These are phyloP conservation scores for Schizaphis graminum DNA, from an alignment of 2,888 invertebrate genomes.

Conservation along the genomic window DNA sequence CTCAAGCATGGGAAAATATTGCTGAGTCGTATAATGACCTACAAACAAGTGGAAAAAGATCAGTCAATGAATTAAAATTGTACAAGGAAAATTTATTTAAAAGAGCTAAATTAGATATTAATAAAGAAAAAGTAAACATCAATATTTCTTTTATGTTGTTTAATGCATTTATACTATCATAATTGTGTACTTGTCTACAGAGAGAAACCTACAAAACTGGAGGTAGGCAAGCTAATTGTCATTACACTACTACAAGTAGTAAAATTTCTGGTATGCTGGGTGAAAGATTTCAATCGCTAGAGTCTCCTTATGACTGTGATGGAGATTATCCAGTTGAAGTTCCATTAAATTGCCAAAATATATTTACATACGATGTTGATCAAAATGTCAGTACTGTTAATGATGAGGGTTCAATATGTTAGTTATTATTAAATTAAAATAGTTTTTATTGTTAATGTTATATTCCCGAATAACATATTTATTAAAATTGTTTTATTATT, in stretches of 20 bases:
- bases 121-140: too few relatives aligned
- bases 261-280: conserved; percentile 14
- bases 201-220: conserved; percentile 22
- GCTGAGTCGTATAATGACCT: too few relatives aligned
- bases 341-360: neutral
- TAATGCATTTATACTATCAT: too few relatives aligned
- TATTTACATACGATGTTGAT: conserved; percentile 21
- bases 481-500: neutral
- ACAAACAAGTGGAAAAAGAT: too few relatives aligned
- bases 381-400: conserved; percentile 16
- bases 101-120: too few relatives aligned
- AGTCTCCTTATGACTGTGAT: too few relatives aligned
- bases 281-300: neutral
- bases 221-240: neutral
- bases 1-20: too few relatives aligned
- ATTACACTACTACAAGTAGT: neutral
- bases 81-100: too few relatives aligned
- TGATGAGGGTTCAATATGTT: neutral
- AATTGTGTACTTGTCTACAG: too few relatives aligned
- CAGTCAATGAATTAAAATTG: too few relatives aligned
- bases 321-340: too few relatives aligned
- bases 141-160: too few relatives aligned
- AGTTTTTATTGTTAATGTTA: conserved; percentile 16
- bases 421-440: conserved; percentile 1
- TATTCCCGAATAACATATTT: conserved; percentile 21